Evolutionary conservation across 1,140 invertebrate species (phyloP), one percentile per base, ranked within the genome.

Genomic region (Heliconius himera): DNA sequence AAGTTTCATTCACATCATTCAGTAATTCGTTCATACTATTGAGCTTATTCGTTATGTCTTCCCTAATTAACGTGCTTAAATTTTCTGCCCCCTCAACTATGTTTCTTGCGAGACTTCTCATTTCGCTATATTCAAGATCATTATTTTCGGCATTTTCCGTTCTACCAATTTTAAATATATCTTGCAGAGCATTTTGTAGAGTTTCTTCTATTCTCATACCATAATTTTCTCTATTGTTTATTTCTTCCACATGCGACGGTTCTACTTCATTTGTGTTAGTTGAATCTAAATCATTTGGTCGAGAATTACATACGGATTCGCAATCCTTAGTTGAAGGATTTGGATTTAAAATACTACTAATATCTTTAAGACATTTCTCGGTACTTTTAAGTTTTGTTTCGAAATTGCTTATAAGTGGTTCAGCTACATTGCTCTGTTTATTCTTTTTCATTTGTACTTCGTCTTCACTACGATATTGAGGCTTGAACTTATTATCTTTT

Each of bases 31-130:
- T 93, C 90, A 95, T 94, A 73, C 87, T 91, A 73, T 94, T 91
- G 33, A 94, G 85, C 88, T 95, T 95, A 83, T 94, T 94, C 4
- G 89, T 93, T 76, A 95, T 94, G 83, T 95, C 94, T 88, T 90
- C 90, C 77, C 88, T 86, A 72, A 95, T 93, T 16, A 94, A 80
- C 26, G 89, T 89, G n/a, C 91, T 92, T 18, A 94, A 77, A 79
- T 93, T 91, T 76, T 94, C 92, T 56, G 92, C 93, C 26, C 90
- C 91, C 85, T 92, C 90, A 3, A 92, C 89, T 76, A 93, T 90
- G 81, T 93, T 93, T 5, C 85, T 83, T 33, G 91, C 90, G 49
- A 94, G 78, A 74, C 85, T 88, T 83, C 89, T 93, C 91, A 92
- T 95, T 87, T 92, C 91, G 74, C 89, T 90, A 46, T 89, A 90